Evolutionary conservation across 1,140 invertebrate species (phyloP), one percentile per base, ranked within the genome.

Genomic region (Ceratosolen solmsi): DNA sequence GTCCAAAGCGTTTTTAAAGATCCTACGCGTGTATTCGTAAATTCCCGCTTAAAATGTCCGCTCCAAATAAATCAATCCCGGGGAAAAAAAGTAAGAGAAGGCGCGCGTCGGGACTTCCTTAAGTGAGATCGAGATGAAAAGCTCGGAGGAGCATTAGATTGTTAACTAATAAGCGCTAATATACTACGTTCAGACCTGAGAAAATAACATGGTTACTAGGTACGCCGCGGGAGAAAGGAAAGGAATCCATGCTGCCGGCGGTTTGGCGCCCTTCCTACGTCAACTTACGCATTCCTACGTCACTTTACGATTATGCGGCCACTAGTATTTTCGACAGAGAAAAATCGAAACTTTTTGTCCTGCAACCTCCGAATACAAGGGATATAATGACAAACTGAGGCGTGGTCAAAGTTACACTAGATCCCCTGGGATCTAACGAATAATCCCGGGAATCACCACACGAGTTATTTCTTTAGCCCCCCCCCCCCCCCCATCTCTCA

Each of bases 281-380:
- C 4, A n/a, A n/a, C n/a, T n/a, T n/a, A n/a, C n/a, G n/a, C n/a
- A n/a, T n/a, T n/a, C n/a, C n/a, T n/a, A n/a, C n/a, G n/a, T n/a
- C 17, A 36, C n/a, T 9, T 51, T 72, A 27, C 41, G 9, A 15
- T 3, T 25, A 2, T 1, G 7, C 36, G 20, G 0, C 41, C 71
- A n/a, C 49, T 22, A 17, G 15, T 0, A 41, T 79, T 86, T 84
- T 83, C 74, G 85, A 85, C 83, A 85, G 82, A 84, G 85, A 86
- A 86, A 86, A 86, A 86, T 86, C 84, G 85, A 84, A 80, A 82
- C 58, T 68, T 78, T 81, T 83, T 84, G 85, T 84, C 82, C 70
- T 65, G 79, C 82, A 13, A 74, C 71, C 73, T 80, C 49, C 36
- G 25, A 41, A 56, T 60, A 54, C 38, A 41, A 33, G 17, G 38